Percentiles rank a stretch among this genome's conserved stretches.
phyloP scores from a whole-genome alignment of 2,797 vertebrate species.

The Scarus forsteni region DNA sequence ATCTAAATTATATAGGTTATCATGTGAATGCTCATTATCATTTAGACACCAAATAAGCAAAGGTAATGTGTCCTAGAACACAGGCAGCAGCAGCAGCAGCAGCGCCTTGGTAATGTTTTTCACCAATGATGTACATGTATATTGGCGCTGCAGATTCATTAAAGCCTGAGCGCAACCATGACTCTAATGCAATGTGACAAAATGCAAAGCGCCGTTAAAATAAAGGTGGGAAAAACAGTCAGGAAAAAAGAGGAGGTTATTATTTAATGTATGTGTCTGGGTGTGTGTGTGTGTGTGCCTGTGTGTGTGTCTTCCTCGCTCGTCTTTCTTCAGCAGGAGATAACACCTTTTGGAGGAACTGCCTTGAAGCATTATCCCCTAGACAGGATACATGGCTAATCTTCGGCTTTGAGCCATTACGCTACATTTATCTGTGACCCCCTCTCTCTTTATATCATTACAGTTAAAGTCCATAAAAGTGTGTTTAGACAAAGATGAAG shows the following conservation, averaged over 20 bases:
- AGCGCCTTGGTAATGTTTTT: constrained; percentile 81
- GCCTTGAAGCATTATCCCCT: constrained; percentile 87
- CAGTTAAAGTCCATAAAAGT: constrained; percentile 89
- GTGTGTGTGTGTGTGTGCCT: constrained; percentile 34
- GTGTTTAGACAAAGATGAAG: constrained; percentile 90
- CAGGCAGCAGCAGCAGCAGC: constrained; percentile 49
- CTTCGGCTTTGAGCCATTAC: constrained; percentile 87
- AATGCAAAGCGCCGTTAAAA: constrained; percentile 86
- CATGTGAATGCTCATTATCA: constrained; percentile 87
- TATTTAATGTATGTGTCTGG: constrained; percentile 80
- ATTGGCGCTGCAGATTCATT: constrained; percentile 78
- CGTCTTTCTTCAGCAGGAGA: constrained; percentile 74
- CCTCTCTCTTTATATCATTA: constrained; percentile 85
- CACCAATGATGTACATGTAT: constrained; percentile 79
- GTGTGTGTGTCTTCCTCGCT: constrained; percentile 35
- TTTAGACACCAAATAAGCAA: constrained; percentile 88
- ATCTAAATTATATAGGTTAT: constrained; percentile 86
- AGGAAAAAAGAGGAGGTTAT: constrained; percentile 77
- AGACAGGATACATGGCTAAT: constrained; percentile 87
- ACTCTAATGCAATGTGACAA: constrained; percentile 87
- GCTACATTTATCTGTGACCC: constrained; percentile 89
- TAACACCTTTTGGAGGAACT: constrained; percentile 87
- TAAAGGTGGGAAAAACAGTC: constrained; percentile 60
- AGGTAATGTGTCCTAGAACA: constrained; percentile 85
- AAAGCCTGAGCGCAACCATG: constrained; percentile 60